Evolutionary conservation across 2,113 vertebrate species (phyloP).

Genomic region (Labeo catla): DNA sequence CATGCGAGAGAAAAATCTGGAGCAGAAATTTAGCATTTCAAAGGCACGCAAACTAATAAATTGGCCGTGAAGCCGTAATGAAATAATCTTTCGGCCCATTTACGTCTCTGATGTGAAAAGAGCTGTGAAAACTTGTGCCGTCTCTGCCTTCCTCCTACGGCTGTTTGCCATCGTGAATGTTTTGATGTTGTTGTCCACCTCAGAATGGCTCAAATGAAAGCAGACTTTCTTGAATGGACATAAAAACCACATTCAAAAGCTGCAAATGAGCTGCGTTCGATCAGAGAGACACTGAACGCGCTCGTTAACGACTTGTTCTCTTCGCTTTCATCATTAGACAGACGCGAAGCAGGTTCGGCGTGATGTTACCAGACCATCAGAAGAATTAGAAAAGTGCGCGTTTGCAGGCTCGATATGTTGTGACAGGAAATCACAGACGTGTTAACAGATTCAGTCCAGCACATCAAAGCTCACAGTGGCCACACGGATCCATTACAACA

Average conservation of each 20-base stretch:
- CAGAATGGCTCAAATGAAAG: not conserved
- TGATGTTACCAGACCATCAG: not conserved
- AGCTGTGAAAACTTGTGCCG: not conserved
- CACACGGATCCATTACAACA: not conserved
- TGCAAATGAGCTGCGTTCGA: not conserved
- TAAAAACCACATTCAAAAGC: not conserved
- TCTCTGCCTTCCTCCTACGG: not conserved
- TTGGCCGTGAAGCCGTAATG: constrained; percentile 9
- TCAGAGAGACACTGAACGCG: not conserved
- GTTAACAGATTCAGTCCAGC: not conserved
- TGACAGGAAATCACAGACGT: not conserved
- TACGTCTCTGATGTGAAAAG: not conserved
- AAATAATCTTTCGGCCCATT: constrained; percentile 38
- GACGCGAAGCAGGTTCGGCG: not conserved
- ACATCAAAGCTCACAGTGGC: not conserved
- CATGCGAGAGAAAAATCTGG: not conserved
- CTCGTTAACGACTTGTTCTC: not conserved
- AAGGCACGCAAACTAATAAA: constrained; percentile 19
- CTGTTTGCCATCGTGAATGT: not conserved
- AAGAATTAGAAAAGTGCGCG: not conserved
- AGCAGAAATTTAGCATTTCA: constrained; percentile 34
- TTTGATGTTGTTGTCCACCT: constrained; percentile 3
- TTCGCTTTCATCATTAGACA: not conserved
- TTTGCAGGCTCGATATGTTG: not conserved
- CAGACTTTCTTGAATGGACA: not conserved